Evolutionary conservation across 2,888 invertebrate species (phyloP).

Genomic region (Cataglyphis livida): DNA sequence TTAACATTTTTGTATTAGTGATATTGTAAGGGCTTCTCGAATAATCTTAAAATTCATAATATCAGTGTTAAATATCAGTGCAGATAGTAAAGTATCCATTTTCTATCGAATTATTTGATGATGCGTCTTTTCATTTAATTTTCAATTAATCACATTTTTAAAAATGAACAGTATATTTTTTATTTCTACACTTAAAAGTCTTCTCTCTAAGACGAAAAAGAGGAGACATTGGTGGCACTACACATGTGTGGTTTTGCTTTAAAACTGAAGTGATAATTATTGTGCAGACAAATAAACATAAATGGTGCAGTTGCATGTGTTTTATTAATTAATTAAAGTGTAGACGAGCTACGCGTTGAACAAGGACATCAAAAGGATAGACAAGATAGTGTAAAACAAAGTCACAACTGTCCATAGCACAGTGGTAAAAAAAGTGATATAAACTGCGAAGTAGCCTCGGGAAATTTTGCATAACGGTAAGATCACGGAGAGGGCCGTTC

Average conservation of each 20-base stretch:
- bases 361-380: constrained; percentile 20
- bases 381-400: constrained; percentile 14
- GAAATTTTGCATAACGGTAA: constrained; percentile 40
- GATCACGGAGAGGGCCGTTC: constrained; percentile 30
- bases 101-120: not conserved
- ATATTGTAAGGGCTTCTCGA: not conserved
- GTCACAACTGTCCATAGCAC: not conserved
- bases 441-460: constrained; percentile 36
- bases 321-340: constrained; percentile 41
- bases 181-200: not conserved
- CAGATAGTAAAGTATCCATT: not conserved
- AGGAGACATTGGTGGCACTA: not conserved
- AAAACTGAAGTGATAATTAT: not conserved
- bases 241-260: not conserved
- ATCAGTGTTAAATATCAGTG: not conserved
- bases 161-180: not conserved
- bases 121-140: not conserved
- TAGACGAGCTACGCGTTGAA: constrained; percentile 8
- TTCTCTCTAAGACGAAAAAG: not conserved
- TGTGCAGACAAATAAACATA: not conserved
- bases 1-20: not conserved
- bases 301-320: not conserved
- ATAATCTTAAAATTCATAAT: constrained; percentile 19
- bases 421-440: constrained; percentile 12
- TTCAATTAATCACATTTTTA: not conserved